phyloP scores from a whole-genome alignment of 2,113 vertebrate genomes.

The Anhinga anhinga region DNA sequence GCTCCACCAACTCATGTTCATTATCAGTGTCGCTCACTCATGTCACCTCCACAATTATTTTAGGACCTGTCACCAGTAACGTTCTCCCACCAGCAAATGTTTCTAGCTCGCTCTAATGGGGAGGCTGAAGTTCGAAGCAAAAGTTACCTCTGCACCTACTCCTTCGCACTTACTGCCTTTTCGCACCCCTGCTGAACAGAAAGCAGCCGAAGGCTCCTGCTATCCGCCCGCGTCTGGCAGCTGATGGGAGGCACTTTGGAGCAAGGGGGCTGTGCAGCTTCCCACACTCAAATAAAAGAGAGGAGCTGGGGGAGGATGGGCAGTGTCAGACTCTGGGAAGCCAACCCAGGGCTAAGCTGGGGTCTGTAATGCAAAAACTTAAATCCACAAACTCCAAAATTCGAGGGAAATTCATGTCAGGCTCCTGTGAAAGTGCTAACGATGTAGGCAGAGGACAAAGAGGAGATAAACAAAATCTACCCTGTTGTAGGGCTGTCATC shows the following conservation, averaged over 20 bases:
- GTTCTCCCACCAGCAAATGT: conserved; percentile 57
- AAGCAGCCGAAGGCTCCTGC: not conserved
- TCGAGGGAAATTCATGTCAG: not conserved
- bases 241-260: not conserved
- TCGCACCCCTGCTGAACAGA: not conserved
- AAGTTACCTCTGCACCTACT: not conserved
- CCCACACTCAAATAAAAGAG: rapidly evolving
- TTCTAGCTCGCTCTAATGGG: conserved; percentile 13
- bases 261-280: not conserved
- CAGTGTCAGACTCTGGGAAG: not conserved
- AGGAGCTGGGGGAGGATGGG: not conserved
- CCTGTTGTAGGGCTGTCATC: not conserved
- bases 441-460: not conserved
- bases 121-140: not conserved
- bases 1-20: conserved; percentile 49
- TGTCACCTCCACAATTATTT: conserved; percentile 61
- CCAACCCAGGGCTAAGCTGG: rapidly evolving
- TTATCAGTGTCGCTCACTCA: conserved; percentile 37
- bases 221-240: not conserved
- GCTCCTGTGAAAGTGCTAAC: not conserved
- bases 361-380: rapidly evolving
- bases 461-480: not conserved
- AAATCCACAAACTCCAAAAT: rapidly evolving
- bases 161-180: not conserved
- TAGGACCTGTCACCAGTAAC: conserved; percentile 48